phyloP scores from a whole-genome alignment of 2,113 vertebrate genomes.

The Oreochromis aureus region DNA sequence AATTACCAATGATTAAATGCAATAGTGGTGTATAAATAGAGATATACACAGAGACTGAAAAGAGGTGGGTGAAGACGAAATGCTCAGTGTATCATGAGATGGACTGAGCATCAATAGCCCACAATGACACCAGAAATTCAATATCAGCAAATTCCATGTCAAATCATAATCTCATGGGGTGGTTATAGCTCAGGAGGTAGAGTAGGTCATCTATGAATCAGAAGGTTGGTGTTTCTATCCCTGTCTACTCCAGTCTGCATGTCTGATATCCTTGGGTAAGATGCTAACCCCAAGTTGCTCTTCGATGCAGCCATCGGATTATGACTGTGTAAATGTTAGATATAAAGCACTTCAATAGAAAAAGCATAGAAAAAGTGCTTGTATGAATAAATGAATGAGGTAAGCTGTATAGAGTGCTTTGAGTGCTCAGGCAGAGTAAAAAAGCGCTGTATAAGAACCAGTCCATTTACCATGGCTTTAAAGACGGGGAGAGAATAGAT shows the following conservation, averaged over 20 bases:
- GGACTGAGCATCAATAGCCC: not conserved
- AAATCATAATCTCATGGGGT: not conserved
- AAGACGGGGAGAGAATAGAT: not conserved
- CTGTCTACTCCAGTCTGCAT: not conserved
- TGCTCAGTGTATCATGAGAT: not conserved
- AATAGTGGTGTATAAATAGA: not conserved
- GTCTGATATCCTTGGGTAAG: not conserved
- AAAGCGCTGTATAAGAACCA: not conserved
- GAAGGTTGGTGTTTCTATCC: not conserved
- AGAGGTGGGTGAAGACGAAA: not conserved
- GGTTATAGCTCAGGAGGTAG: not conserved
- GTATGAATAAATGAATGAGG: not conserved
- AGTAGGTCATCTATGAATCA: not conserved
- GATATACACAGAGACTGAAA: not conserved
- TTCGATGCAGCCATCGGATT: not conserved
- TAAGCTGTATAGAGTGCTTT: not conserved
- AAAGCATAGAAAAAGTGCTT: not conserved
- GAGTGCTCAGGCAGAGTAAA: not conserved
- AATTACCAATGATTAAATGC: not conserved
- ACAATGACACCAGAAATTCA: not conserved
- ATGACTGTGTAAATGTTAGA: not conserved
- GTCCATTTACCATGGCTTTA: not conserved
- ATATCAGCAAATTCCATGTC: not conserved
- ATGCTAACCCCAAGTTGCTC: not conserved
- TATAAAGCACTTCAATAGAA: not conserved